phyloP scores from a whole-genome alignment of 2,888 invertebrate genomes.

The Tigriopus californicus region DNA sequence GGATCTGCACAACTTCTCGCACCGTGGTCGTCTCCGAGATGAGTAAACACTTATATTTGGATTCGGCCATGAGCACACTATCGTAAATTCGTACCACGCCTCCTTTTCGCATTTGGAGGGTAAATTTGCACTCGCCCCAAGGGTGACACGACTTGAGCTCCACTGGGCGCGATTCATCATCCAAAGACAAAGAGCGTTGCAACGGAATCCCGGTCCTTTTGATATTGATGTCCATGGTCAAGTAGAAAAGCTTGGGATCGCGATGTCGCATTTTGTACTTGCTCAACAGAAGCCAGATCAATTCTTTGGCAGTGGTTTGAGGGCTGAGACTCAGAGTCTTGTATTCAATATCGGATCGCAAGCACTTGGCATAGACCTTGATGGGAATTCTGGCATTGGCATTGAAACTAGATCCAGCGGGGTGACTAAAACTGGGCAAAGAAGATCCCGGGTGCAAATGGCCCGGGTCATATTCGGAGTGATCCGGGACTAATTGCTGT shows the following conservation, averaged over 20 bases:
- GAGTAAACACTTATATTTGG: conserved; percentile 75
- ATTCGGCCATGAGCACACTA: conserved; percentile 70
- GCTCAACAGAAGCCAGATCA: conserved; percentile 60
- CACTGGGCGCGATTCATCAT: conserved; percentile 72
- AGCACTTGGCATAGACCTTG: conserved; percentile 35
- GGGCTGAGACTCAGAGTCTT: conserved; percentile 77
- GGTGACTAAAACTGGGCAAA: too few relatives aligned
- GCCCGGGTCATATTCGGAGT: too few relatives aligned
- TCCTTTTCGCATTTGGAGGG: conserved; percentile 65
- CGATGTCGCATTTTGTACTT: conserved; percentile 80
- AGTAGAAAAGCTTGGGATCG: conserved; percentile 75
- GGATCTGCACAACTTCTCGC: conserved; percentile 62
- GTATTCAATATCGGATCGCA: conserved; percentile 84
- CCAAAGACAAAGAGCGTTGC: conserved; percentile 57
- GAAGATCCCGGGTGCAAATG: too few relatives aligned
- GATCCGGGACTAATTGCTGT: too few relatives aligned
- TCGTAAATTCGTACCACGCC: conserved; percentile 85
- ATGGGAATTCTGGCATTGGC: too few relatives aligned
- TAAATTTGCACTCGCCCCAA: conserved; percentile 67
- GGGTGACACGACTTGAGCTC: conserved; percentile 85
- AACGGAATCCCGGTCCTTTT: conserved; percentile 34
- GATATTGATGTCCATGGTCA: conserved; percentile 79
- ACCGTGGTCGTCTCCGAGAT: conserved; percentile 74
- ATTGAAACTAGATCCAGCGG: too few relatives aligned
- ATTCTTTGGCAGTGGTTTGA: conserved; percentile 67